Percentiles rank a stretch among this genome's conserved stretches.
phyloP scores from a whole-genome alignment of 2,797 vertebrate genomes.

The Epinephelus awoara region DNA sequence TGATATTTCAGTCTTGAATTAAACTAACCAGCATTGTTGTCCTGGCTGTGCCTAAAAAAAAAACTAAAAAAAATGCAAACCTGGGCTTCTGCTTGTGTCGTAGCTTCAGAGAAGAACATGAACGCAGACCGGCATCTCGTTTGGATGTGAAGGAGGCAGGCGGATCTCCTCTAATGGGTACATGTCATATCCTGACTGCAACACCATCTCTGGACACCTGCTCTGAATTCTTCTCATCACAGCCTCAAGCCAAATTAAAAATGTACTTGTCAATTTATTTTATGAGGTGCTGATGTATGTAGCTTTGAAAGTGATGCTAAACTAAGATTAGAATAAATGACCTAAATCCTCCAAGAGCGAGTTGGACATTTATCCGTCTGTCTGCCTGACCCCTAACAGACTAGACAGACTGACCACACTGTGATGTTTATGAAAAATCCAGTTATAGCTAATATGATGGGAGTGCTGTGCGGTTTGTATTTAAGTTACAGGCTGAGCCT shows the following conservation, averaged over 20 bases:
- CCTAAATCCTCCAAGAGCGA: not conserved
- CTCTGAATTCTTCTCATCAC: conserved; percentile 7
- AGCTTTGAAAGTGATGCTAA: conserved; percentile 30
- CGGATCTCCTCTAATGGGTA: not conserved
- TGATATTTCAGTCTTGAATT: too few species aligned
- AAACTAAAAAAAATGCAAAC: too few species aligned
- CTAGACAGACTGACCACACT: conserved; percentile 7
- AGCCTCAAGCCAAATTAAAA: conserved; percentile 15
- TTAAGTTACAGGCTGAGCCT: not conserved
- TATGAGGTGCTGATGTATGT: conserved; percentile 47
- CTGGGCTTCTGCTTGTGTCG: not conserved
- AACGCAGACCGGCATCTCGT: rapidly evolving
- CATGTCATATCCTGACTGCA: conserved; percentile 9
- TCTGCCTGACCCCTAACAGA: not conserved
- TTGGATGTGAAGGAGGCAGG: conserved; percentile 30
- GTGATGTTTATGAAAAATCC: not conserved
- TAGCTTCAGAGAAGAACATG: not conserved
- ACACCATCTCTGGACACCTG: not conserved
- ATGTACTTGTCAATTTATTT: conserved; percentile 43
- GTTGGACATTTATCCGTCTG: conserved; percentile 3
- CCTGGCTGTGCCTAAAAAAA: too few species aligned
- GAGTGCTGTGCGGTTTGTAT: not conserved
- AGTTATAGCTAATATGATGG: too few species aligned
- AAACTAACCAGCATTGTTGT: too few species aligned
- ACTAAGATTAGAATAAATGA: conserved; percentile 51